Evolutionary conservation across 2,888 invertebrate genomes (phyloP), one percentile per base, ranked within the genome.

Genomic region (Epirrhoe tristata): DNA sequence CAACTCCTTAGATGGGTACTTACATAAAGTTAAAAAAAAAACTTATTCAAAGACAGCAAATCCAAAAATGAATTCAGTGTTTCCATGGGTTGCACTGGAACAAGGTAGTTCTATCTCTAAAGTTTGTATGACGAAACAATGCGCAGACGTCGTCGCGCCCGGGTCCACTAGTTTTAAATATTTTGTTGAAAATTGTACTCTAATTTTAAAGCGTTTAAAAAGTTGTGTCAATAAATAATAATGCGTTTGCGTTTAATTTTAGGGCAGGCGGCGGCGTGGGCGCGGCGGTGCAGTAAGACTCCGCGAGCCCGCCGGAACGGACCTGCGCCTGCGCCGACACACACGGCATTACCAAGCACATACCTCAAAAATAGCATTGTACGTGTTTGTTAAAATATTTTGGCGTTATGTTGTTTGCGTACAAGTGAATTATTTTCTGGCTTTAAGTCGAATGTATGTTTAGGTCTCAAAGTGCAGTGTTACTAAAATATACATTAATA

Each of bases 171-270:
- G n/a, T n/a, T n/a, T n/a, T n/a, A n/a, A n/a, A n/a, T 39, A 8
- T 39, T 39, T 39, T 39, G 24, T 39, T 39, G 10, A 39, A 2
- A 8, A 10, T 39, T 39, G 24, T 36, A 77, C 83, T 86, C 76
- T 75, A 77, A 85, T 81, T 86, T 87, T 85, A 88, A 81, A 84
- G 82, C 84, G 80, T 81, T 83, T 77, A 70, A 79, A 82, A 86
- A 88, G 85, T 86, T 85, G 81, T 85, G 74, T 81, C 84, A 87
- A 89, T 91, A 91, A 90, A 92, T 90, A 87, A 90, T 87, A 90
- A 85, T 83, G 84, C 82, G 85, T 81, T 74, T 78, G 78, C 62
- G 80, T 81, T 84, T 85, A 84, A 82, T 78, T 68, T 85, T 81
- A 77, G 81, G 82, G 74, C 58, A 74, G 76, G 77, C 71, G 67